Conservation (phyloP, 37 sponge, comb jelly and placozoan species). For the Aplysina aerophoba region DNA sequence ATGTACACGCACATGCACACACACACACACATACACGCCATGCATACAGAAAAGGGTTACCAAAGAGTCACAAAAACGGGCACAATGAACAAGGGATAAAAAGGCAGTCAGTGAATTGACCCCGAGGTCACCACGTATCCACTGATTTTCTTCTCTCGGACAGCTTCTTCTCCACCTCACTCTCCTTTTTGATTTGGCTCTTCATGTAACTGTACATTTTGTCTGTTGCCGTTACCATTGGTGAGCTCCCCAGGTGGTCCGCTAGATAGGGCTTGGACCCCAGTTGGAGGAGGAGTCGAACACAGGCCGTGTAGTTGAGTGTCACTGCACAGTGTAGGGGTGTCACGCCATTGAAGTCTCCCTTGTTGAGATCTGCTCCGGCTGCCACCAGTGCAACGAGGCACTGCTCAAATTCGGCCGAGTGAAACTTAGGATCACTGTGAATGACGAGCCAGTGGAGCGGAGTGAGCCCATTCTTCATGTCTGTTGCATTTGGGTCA, state of each 20-base stretch:
- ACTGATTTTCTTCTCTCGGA: neutral
- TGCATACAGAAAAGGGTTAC: too few species aligned
- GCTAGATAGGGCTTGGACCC: neutral
- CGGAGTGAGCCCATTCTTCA: constrained; percentile 24
- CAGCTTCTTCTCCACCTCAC: neutral
- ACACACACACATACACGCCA: neutral
- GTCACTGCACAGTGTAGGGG: constrained; percentile 29
- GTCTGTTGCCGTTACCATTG: neutral
- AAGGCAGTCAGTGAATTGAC: too few species aligned
- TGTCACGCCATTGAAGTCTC: constrained; percentile 23
- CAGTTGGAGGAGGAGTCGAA: neutral
- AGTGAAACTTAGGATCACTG: constrained; percentile 28
- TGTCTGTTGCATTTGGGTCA: constrained; percentile 16
- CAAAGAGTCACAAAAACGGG: neutral
- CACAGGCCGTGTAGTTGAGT: constrained; percentile 20
- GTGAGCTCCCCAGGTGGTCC: constrained; percentile 15
- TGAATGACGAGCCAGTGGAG: constrained; percentile 28
- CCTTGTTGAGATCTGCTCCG: constrained; percentile 24
- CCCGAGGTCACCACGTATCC: neutral
- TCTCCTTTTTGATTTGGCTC: neutral
- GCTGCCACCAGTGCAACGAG: constrained; percentile 25
- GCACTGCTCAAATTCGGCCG: constrained; percentile 23
- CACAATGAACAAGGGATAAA: neutral
- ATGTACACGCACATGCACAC: neutral
- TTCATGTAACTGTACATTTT: constrained; percentile 15